phyloP scores from a whole-genome alignment of 2,113 vertebrate genomes.

The Micromys minutus region DNA sequence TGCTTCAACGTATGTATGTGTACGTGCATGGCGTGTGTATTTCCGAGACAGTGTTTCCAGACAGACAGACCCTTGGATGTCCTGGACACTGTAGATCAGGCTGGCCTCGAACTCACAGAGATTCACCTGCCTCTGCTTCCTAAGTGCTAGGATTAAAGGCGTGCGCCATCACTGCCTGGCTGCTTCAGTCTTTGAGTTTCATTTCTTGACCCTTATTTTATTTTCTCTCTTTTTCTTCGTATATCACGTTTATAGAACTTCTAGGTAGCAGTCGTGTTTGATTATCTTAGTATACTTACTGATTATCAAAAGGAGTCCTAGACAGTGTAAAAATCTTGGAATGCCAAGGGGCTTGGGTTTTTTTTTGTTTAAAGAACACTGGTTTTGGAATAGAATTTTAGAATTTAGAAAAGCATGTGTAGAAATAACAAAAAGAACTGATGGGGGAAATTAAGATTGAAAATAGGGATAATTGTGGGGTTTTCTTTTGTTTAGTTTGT shows the following conservation, averaged over 20 bases:
- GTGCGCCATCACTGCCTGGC: neutral
- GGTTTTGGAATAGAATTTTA: conserved; percentile 43
- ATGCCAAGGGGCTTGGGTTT: conserved; percentile 14
- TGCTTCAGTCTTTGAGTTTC: neutral
- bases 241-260: conserved; percentile 28
- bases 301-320: neutral
- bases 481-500: no score
- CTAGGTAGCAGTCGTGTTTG: neutral
- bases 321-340: conserved; percentile 48
- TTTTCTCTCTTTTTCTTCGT: neutral
- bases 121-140: no score
- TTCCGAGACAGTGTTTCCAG: no score
- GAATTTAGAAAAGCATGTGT: conserved; percentile 47
- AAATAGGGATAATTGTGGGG: neutral
- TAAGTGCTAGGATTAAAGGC: no score
- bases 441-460: conserved; percentile 9
- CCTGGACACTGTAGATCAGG: no score
- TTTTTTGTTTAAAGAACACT: conserved; percentile 36
- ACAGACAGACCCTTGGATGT: no score
- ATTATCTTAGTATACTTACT: conserved; percentile 1
- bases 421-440: neutral
- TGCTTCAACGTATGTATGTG: neutral
- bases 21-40: no score
- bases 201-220: conserved; percentile 33
- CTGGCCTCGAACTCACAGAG: no score